Percentiles rank a stretch among this genome's conserved stretches.
Evolutionary conservation across 1,140 invertebrate genomes (phyloP).

Genomic region (Nephila pilipes): DNA sequence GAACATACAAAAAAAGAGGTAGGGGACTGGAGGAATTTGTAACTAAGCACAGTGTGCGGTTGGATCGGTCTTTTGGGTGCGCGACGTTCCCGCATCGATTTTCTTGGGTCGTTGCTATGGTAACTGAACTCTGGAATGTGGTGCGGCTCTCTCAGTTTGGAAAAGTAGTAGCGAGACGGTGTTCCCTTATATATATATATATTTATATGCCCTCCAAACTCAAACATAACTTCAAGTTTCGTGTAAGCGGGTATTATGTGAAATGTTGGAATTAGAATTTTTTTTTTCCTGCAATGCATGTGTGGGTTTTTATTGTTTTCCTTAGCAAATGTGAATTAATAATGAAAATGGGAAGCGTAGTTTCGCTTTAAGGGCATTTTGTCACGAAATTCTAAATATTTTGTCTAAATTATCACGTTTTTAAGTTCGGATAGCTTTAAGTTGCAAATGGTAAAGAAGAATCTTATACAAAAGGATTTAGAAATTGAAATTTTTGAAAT

Average conservation of each 20-base stretch:
- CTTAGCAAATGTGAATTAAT: no score
- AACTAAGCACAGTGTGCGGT: not conserved
- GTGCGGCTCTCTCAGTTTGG: not conserved
- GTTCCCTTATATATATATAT: not conserved
- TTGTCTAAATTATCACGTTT: no score
- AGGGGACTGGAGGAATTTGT: conserved; percentile 37
- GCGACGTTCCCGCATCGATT: conserved; percentile 27
- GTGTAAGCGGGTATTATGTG: not conserved
- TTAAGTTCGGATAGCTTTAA: no score
- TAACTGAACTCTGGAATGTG: conserved; percentile 13
- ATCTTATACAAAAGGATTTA: no score
- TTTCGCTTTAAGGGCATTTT: no score
- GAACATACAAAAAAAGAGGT: not conserved
- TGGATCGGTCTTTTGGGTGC: not conserved
- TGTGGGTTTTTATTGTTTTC: no score
- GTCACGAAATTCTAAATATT: no score
- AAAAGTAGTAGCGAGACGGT: conserved; percentile 7
- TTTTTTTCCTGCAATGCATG: not conserved
- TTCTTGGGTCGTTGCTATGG: conserved; percentile 7
- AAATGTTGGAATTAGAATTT: not conserved
- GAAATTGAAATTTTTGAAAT: no score
- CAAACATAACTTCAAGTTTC: not conserved
- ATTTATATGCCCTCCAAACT: not conserved
- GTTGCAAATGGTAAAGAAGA: no score
- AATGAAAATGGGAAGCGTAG: no score